These are phyloP conservation scores for Triplophysa tibetana DNA, from an alignment of 2,113 vertebrate genomes.

Conservation along the genomic window DNA sequence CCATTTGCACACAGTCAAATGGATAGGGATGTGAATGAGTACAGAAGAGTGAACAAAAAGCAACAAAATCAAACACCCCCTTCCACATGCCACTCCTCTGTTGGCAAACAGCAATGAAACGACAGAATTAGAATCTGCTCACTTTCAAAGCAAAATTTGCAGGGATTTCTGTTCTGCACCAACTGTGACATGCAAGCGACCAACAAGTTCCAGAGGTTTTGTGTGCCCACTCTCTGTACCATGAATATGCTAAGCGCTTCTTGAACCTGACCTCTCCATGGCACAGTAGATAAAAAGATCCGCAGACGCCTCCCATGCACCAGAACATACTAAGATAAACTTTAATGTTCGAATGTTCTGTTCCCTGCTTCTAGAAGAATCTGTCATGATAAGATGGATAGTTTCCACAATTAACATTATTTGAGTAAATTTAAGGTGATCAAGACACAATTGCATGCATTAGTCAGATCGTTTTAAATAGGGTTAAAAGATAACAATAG, in stretches of 20 bases:
- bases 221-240: background rate
- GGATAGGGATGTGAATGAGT: constrained; percentile 43
- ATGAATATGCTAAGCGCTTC: background rate
- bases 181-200: background rate
- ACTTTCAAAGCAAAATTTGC: background rate
- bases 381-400: background rate
- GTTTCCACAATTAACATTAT: background rate
- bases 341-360: background rate
- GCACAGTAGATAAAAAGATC: background rate
- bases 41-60: constrained; percentile 1
- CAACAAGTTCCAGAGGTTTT: background rate
- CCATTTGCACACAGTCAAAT: constrained; percentile 47
- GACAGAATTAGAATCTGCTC: background rate
- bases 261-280: background rate
- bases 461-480: background rate
- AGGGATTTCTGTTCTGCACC: background rate
- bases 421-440: background rate
- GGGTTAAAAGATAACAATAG: background rate
- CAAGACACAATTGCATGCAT: constrained; percentile 14
- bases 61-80: constrained; percentile 9
- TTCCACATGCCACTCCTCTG: constrained; percentile 2
- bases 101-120: no score
- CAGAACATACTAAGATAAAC: background rate
- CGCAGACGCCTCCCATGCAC: background rate
- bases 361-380: background rate